Base-by-base conservation (phyloP, 2,113 vertebrate genomes). In the Sturnira hondurensis region DNA sequence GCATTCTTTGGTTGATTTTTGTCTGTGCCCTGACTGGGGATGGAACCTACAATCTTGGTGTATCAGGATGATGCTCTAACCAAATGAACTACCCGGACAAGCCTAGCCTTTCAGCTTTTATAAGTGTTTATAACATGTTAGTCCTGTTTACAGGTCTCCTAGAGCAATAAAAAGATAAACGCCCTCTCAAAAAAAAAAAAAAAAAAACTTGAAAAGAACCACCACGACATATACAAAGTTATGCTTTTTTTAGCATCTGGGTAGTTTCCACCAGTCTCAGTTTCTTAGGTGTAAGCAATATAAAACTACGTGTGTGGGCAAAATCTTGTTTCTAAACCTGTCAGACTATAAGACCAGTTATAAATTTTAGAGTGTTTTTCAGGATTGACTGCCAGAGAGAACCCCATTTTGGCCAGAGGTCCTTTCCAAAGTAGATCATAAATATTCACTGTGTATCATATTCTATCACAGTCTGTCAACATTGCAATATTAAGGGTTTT, bases 201-300 rank as follows among this genome's bases (percentile, higher is more conserved):
- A 82, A 71, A n/a, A 43, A 78, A 43, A 28, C 2, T 38, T 61
- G 24, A n/a, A 20, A 68, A 31, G 6, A 52, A 0, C 2, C 16
- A 7, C 4, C 12, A 15, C 4, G 17, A 26, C 56, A 0, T 15
- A 41, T 5, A 16, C 7, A 47, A 7, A 4, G 9, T 31, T 52
- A 41, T 63, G 36, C 3, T 63, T 71, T 31, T 36, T 73, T 20
- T 76, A 87, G 65, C 19, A 63, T 76, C 36, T 41, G 12, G 5
- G 15, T 67, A 5, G 5, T 61, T 6, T 56, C 7, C 38, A 3
- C n/a, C 61, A 90, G 4, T 28, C 15, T 36, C 15, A 45, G 0
- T 13, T 7, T 83, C 43, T 12, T 90, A 15, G n/a, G 20, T 31
- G 10, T 45, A 70, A 70, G 10, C 47, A 45, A 89, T n/a, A 3